Conservation (phyloP, 2,113 vertebrate species). For the Urocynchramus pylzowi region DNA sequence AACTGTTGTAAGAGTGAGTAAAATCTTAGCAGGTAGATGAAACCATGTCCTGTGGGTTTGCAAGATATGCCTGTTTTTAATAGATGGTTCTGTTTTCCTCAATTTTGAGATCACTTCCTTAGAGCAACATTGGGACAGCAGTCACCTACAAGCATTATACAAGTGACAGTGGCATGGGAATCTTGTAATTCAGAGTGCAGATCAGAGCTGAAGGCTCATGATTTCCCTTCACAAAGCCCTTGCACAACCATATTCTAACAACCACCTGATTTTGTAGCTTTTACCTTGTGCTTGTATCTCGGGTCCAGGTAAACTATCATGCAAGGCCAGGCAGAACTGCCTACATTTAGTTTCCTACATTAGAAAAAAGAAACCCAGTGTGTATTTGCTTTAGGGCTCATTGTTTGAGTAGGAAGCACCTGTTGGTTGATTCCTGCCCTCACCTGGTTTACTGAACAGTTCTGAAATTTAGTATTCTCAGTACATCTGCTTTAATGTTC, state of each 20-base stretch:
- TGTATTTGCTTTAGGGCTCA: neutral
- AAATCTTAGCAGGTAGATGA: neutral
- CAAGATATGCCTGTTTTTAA: neutral
- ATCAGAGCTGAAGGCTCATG: neutral
- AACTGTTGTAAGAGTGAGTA: neutral
- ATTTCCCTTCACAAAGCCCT: neutral
- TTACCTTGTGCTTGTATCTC: neutral
- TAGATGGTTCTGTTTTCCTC: neutral
- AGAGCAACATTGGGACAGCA: neutral
- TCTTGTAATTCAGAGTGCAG: neutral
- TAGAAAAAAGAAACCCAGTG: neutral
- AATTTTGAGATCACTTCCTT: neutral
- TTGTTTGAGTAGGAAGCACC: neutral
- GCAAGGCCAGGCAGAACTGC: neutral
- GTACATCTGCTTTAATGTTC: neutral
- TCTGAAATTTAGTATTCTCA: neutral
- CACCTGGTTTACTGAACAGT: neutral
- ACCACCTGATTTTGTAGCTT: neutral
- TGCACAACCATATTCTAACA: neutral
- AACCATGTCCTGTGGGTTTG: neutral
- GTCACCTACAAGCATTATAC: neutral
- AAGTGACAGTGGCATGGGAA: neutral
- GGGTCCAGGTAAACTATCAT: neutral
- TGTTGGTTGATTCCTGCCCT: neutral
- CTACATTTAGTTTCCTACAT: neutral